Percentiles rank a stretch among this genome's conserved stretches.
These are phyloP conservation scores for Enteromius radiatus DNA, from an alignment of 2,797 vertebrate species.

Conservation along the genomic window DNA sequence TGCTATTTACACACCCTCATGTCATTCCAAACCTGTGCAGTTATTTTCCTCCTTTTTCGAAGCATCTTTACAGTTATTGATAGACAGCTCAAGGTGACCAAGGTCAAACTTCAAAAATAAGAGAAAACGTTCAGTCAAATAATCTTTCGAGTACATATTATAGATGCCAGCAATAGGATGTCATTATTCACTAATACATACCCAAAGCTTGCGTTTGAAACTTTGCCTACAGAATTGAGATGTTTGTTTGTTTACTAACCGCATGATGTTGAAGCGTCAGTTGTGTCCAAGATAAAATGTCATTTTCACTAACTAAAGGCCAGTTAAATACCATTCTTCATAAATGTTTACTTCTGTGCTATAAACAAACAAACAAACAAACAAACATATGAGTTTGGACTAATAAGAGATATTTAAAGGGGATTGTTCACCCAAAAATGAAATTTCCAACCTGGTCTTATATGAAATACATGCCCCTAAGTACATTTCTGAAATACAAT, in stretches of 20 bases:
- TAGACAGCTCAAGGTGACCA: slow-evolving; percentile 28
- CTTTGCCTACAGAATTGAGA: neutral
- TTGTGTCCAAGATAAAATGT: neutral
- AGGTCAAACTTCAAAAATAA: neutral
- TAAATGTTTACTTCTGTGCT: neutral
- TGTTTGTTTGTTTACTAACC: neutral
- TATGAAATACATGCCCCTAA: no score
- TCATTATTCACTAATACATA: neutral
- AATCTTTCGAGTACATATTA: neutral
- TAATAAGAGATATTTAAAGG: neutral
- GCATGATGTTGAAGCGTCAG: neutral
- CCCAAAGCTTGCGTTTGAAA: neutral
- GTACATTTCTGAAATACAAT: no score
- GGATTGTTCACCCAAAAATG: neutral
- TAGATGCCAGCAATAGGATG: neutral
- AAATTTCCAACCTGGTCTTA: no score
- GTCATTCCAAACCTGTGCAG: neutral
- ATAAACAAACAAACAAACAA: neutral
- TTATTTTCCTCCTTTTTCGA: neutral
- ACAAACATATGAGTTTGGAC: no score
- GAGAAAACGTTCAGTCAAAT: neutral
- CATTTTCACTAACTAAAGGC: neutral
- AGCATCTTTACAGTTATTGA: slow-evolving; percentile 1
- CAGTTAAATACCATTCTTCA: neutral
- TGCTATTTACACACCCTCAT: neutral